A percentile compares a stretch with the other conserved stretches of the same genome.
Conservation (phyloP, 1,140 invertebrate genomes). For the Reticulitermes speratus region DNA sequence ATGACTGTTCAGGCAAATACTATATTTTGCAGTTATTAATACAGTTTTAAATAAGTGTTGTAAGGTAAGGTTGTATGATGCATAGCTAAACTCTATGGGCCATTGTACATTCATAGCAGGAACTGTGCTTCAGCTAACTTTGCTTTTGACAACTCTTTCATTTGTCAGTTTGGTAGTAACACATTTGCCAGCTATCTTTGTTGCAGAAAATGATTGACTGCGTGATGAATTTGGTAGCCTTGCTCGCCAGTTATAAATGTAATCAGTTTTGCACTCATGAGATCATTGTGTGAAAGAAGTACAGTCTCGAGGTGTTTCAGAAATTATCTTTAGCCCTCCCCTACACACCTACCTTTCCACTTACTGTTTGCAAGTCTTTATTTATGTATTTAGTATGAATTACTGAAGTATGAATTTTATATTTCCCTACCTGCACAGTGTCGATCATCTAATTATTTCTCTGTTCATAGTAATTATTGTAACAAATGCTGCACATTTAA, state of each 20-base stretch:
- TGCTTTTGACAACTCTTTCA: neutral
- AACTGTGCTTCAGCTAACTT: neutral
- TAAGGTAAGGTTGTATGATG: neutral
- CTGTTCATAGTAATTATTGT: neutral
- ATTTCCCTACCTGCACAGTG: neutral
- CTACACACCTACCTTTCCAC: neutral
- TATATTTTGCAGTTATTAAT: no score
- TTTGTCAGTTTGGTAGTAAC: no score
- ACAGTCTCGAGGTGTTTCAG: neutral
- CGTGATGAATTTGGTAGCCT: neutral
- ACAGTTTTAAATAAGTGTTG: no score
- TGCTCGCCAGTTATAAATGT: neutral
- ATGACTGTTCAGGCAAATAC: neutral
- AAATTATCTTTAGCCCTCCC: neutral
- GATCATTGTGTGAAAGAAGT: neutral
- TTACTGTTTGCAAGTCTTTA: neutral
- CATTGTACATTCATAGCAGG: neutral
- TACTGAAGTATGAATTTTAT: neutral
- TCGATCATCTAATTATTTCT: neutral
- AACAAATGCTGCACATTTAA: slow-evolving; percentile 9
- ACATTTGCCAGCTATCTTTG: no score
- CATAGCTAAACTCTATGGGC: neutral
- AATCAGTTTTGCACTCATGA: neutral
- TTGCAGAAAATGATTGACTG: no score
- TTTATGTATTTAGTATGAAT: neutral